Percentiles rank a stretch among this genome's conserved stretches.
Evolutionary conservation across 1,140 invertebrate species (phyloP).

Genomic region (Ceratina japonica): DNA sequence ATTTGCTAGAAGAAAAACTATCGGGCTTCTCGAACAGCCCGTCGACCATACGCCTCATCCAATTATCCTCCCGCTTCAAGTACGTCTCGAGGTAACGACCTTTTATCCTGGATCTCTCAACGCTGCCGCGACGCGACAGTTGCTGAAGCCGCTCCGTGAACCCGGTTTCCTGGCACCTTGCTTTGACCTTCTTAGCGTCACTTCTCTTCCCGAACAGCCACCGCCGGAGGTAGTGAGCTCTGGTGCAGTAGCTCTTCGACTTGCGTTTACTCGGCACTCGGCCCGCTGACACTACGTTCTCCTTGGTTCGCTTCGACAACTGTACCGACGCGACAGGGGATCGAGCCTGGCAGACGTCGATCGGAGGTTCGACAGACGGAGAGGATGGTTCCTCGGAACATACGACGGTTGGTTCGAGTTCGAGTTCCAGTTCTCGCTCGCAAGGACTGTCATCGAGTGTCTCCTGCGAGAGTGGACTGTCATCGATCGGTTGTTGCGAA

Average conservation of each 20-base stretch:
- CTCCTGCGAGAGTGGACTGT: too few relatives aligned
- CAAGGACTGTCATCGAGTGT: too few relatives aligned
- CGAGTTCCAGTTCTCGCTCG: too few relatives aligned
- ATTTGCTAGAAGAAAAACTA: not conserved
- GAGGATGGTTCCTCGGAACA: conserved; percentile 4
- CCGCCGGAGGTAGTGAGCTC: conserved; percentile 28
- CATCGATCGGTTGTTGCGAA: not conserved
- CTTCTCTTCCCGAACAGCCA: conserved; percentile 4
- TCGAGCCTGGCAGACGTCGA: not conserved
- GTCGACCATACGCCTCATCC: conserved; percentile 30
- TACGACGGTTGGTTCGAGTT: conserved; percentile 2
- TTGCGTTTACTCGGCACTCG: conserved; percentile 14
- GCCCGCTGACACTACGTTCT: not conserved
- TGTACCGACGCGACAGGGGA: not conserved
- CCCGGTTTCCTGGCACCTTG: conserved; percentile 7
- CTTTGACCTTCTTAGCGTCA: conserved; percentile 20
- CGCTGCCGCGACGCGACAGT: not conserved
- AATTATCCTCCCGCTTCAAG: conserved; percentile 40
- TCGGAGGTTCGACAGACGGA: not conserved
- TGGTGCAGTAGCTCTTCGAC: conserved; percentile 9
- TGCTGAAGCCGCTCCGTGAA: not conserved
- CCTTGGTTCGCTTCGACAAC: not conserved
- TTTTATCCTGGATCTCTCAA: conserved; percentile 24
- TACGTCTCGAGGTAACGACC: conserved; percentile 42
- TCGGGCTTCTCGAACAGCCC: conserved; percentile 5